Evolutionary conservation across 1,140 invertebrate genomes (phyloP).

Genomic region (Pomacea maculata): DNA sequence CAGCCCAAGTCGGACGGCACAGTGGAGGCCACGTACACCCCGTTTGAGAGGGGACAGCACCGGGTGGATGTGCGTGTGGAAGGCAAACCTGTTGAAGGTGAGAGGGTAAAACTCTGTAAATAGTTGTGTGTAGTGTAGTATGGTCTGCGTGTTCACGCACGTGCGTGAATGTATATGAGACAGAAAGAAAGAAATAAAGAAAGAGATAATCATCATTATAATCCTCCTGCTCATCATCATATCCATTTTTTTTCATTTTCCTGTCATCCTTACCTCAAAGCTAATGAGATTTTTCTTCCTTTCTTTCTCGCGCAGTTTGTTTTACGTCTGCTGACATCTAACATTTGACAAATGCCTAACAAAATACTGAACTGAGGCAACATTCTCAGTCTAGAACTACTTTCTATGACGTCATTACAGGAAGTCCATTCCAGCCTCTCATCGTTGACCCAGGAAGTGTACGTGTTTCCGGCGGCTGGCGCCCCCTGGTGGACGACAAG

Average conservation of each 20-base stretch:
- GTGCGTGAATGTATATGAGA: no score
- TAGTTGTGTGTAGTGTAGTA: no score
- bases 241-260: neutral
- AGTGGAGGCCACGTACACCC: slow-evolving; percentile 74
- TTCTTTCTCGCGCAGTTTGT: no score
- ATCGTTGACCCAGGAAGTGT: slow-evolving; percentile 77
- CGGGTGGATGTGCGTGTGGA: slow-evolving; percentile 78
- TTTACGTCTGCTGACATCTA: no score
- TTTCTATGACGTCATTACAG: slow-evolving; percentile 48
- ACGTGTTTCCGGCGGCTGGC: slow-evolving; percentile 72
- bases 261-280: no score
- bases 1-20: slow-evolving; percentile 70
- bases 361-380: neutral
- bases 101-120: slow-evolving; percentile 1
- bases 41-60: slow-evolving; percentile 77
- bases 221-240: no score
- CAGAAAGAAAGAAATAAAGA: no score
- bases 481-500: slow-evolving; percentile 76
- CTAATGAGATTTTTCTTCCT: no score
- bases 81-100: slow-evolving; percentile 71
- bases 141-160: no score
- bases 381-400: no score
- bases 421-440: slow-evolving; percentile 77
- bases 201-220: no score
- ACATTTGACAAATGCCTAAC: neutral